phyloP scores from a whole-genome alignment of 2,888 invertebrate species.

The Himalopsyche kuldschensis region DNA sequence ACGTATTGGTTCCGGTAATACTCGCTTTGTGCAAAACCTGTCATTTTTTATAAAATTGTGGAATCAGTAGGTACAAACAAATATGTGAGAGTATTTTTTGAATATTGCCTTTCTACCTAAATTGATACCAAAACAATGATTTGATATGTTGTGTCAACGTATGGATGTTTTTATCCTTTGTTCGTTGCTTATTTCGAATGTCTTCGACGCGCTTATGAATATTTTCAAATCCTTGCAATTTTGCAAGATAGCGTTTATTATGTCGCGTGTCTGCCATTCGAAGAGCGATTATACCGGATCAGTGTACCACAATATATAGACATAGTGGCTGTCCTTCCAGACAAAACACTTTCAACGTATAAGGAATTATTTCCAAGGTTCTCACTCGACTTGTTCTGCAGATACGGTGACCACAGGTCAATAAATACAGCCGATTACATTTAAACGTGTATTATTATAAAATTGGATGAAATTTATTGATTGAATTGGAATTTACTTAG shows the following conservation, averaged over 20 bases:
- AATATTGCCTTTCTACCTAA: too few relatives aligned
- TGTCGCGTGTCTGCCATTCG: background rate
- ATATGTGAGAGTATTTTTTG: too few relatives aligned
- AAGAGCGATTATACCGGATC: background rate
- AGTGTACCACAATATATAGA: background rate
- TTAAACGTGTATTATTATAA: background rate
- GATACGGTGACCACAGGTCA: background rate
- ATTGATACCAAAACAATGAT: too few relatives aligned
- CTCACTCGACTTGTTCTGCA: background rate
- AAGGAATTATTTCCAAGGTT: background rate
- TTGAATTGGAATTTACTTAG: too few relatives aligned
- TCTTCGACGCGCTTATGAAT: background rate
- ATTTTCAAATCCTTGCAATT: background rate
- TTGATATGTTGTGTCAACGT: too few relatives aligned
- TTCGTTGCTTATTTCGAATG: background rate
- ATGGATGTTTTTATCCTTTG: too few relatives aligned
- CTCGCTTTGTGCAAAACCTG: too few relatives aligned
- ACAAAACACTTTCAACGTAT: background rate
- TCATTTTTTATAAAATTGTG: too few relatives aligned
- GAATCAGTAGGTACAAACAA: too few relatives aligned
- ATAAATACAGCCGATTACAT: background rate
- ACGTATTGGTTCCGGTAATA: too few relatives aligned
- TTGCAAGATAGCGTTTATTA: background rate
- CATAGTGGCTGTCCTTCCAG: background rate
- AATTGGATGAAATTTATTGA: too few relatives aligned